Evolutionary conservation across 2,797 vertebrate genomes (phyloP), one percentile per base, ranked within the genome.

Genomic region (Zonotrichia albicollis): DNA sequence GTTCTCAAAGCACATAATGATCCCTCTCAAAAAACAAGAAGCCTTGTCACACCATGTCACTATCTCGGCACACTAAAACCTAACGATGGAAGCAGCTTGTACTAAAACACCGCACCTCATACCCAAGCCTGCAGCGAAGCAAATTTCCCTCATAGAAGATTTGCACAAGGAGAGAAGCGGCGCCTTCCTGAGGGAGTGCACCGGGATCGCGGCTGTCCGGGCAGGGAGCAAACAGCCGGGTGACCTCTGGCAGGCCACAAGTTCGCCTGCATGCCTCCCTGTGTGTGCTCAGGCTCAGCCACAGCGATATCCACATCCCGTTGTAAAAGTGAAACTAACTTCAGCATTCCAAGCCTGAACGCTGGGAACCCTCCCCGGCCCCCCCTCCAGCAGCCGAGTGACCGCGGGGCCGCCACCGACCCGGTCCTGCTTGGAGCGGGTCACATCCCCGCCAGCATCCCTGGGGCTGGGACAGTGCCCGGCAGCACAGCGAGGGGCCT

Each of bases 181-280:
- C 1, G 2, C 51, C 71, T 48, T 16, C 5, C 5, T 20, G 36
- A 3, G 43, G 17, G 27, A 45, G 2, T 0, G 48, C 55, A 8
- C 54, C 3, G 12, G 7, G 20, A 12, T 43, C 19, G 1, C 0
- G 36, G 16, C 3, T 9, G 34, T 0, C 17, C 9, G 16, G 16
- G 9, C 71, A 10, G 32, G 5, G 10, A 74, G 54, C 53, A 34
- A 76, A 71, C 32, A 18, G 8, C 1, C 8, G 4, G 2, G 29
- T 46, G 94, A 91, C 76, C 82, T 61, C 90, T 34, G 40, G 60
- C 72, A 70, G 71, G 62, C 62, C 86, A 36, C 9, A 4, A 46
- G 73, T 3, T 25, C 10, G 9, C 1, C 14, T 5, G 9, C 75
- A 4, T 3, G 76, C 60, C 66, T 71, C 38, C 46, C 45, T 1